Percentiles rank a stretch among this genome's conserved stretches.
Evolutionary conservation across 2,888 invertebrate species (phyloP).

Genomic region (Clostera curtula): DNA sequence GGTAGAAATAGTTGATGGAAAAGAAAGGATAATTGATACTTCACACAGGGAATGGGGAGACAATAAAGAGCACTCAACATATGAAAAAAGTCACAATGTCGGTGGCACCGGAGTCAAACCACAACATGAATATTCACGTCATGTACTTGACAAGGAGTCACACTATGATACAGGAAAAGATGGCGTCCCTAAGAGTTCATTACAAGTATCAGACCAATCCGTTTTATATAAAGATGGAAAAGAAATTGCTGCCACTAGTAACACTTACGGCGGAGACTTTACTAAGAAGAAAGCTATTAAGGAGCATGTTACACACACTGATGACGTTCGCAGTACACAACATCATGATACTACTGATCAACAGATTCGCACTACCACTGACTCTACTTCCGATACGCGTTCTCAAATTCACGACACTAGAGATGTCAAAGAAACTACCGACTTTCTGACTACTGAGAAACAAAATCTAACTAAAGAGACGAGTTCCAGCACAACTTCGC

Average conservation of each 20-base stretch:
- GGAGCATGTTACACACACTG: conserved; percentile 39
- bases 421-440: conserved; percentile 43
- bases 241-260: conserved; percentile 62
- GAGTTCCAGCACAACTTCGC: conserved; percentile 36
- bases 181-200: conserved; percentile 64
- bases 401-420: conserved; percentile 38
- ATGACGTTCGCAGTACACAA: conserved; percentile 38
- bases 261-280: conserved; percentile 60
- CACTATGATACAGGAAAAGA: conserved; percentile 75
- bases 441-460: conserved; percentile 61
- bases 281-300: conserved; percentile 60
- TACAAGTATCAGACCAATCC: conserved; percentile 56
- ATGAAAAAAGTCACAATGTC: conserved; percentile 71
- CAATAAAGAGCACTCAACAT: conserved; percentile 60
- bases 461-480: conserved; percentile 64
- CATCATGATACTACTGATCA: conserved; percentile 37
- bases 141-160: conserved; percentile 71
- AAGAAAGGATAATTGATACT: conserved; percentile 74
- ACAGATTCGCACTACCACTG: conserved; percentile 33
- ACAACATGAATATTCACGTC: conserved; percentile 73
- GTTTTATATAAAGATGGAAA: conserved; percentile 57
- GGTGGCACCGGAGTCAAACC: conserved; percentile 73
- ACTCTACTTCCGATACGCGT: conserved; percentile 37
- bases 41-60: conserved; percentile 76
- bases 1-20: conserved; percentile 77